These are phyloP conservation scores for Phataginus tetradactyla DNA, from an alignment of 2,797 vertebrate species.

Conservation along the genomic window DNA sequence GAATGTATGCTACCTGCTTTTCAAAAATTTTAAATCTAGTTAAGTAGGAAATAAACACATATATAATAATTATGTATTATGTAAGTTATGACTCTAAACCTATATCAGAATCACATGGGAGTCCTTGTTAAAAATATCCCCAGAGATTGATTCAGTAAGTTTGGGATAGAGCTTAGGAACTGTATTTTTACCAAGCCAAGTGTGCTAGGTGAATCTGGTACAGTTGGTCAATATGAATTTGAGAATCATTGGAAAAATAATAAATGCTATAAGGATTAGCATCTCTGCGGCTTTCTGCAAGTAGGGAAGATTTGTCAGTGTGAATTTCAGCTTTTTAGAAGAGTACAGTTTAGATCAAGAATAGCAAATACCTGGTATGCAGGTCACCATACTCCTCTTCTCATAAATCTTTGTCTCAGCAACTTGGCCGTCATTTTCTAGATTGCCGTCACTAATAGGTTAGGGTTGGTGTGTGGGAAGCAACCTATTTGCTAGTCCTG, in stretches of 20 bases:
- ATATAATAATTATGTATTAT: background rate
- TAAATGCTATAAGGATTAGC: background rate
- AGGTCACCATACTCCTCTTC: background rate
- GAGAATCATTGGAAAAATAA: conserved; percentile 31
- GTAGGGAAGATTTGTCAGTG: background rate
- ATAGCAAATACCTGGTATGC: background rate
- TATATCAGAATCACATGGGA: background rate
- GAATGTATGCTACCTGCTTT: background rate
- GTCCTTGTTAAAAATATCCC: background rate
- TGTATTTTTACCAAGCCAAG: background rate
- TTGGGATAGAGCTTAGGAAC: background rate
- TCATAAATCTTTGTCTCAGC: conserved; percentile 13
- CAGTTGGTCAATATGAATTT: conserved; percentile 19
- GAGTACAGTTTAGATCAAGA: background rate
- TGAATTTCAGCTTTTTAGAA: background rate
- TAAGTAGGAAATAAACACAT: background rate
- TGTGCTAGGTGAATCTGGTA: background rate
- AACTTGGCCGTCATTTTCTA: background rate
- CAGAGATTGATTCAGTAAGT: background rate
- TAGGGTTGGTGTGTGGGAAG: background rate
- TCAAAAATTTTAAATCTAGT: background rate
- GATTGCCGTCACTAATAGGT: conserved; percentile 4
- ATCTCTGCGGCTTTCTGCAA: background rate
- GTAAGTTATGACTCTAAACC: background rate
- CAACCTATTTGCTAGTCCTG: background rate